Evolutionary conservation across 2,888 invertebrate genomes (phyloP).

Genomic region (Macrosiphum euphorbiae): DNA sequence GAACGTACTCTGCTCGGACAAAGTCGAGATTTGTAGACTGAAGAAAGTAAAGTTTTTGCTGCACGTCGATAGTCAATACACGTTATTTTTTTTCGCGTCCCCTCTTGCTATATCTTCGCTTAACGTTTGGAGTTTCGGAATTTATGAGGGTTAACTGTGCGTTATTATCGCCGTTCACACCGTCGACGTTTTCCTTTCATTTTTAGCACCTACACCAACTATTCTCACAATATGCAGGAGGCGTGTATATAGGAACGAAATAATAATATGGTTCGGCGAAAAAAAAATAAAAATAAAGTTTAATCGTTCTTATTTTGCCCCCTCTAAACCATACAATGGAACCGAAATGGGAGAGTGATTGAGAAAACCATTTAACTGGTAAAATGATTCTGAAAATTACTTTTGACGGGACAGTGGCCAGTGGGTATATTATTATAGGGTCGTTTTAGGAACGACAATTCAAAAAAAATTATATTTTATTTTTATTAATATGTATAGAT

Average conservation of each 20-base stretch:
- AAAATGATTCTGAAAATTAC: slow-evolving; percentile 1
- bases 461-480: background rate
- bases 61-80: slow-evolving; percentile 8
- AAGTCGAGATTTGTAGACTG: background rate
- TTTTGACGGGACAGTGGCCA: background rate
- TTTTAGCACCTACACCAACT: background rate
- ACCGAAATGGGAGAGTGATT: slow-evolving; percentile 9
- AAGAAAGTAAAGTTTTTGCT: slow-evolving; percentile 11
- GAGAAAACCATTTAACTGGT: slow-evolving; percentile 16
- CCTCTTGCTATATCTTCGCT: background rate
- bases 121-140: background rate
- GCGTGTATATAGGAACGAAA: background rate
- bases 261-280: background rate
- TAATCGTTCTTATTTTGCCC: background rate
- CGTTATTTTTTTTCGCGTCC: background rate
- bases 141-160: slow-evolving; percentile 37
- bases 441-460: background rate
- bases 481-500: background rate
- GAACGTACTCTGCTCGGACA: background rate
- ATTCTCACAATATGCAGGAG: background rate
- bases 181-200: background rate
- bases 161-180: background rate
- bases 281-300: slow-evolving; percentile 32
- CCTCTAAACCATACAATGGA: background rate
- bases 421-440: background rate